Evolutionary conservation across 2,797 vertebrate genomes (phyloP).

Genomic region (Dendrocincla fuliginosa): DNA sequence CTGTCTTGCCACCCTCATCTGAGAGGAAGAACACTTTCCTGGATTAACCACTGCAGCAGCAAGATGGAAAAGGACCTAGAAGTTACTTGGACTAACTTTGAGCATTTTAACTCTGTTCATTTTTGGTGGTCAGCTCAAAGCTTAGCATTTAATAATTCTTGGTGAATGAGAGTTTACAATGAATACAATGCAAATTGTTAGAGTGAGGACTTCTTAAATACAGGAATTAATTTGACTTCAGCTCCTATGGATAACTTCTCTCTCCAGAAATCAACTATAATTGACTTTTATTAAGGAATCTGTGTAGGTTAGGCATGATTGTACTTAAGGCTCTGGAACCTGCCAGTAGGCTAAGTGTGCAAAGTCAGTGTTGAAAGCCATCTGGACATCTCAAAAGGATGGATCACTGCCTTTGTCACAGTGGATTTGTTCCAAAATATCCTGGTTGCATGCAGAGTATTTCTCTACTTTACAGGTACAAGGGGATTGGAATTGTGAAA

Average conservation of each 20-base stretch:
- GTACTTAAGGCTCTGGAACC: not conserved
- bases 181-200: not conserved
- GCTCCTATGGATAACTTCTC: not conserved
- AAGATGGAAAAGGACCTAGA: not conserved
- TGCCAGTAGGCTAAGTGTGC: not conserved
- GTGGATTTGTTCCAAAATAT: not conserved
- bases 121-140: not conserved
- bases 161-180: not conserved
- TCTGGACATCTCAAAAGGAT: not conserved
- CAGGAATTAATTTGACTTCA: not conserved
- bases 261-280: not conserved
- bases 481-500: not conserved
- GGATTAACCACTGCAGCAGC: not conserved
- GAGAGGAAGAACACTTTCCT: not conserved
- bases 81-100: not conserved
- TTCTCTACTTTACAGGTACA: not conserved
- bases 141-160: not conserved
- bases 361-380: not conserved
- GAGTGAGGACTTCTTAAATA: not conserved
- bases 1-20: not conserved
- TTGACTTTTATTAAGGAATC: not conserved
- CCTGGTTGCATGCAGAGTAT: not conserved
- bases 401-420: not conserved
- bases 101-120: accelerated
- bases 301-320: not conserved